Percentiles rank a stretch among this genome's conserved stretches.
phyloP scores from a whole-genome alignment of 2,797 vertebrate genomes.

The Agapornis canus region DNA sequence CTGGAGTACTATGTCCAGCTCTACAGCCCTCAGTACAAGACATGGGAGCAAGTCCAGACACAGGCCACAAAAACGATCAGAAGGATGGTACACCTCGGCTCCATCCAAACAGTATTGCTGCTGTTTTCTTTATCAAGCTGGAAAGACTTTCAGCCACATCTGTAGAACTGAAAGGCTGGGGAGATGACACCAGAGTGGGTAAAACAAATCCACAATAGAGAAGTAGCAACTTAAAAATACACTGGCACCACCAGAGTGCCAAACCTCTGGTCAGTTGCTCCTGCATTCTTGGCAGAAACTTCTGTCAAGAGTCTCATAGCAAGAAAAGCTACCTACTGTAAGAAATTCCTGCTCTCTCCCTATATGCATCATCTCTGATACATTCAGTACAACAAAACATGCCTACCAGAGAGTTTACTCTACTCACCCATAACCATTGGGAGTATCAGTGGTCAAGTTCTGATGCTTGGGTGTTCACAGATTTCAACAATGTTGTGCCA shows the following conservation, averaged over 20 bases:
- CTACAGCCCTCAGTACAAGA: neutral
- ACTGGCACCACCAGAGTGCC: neutral
- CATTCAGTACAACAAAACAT: neutral
- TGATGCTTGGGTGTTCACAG: neutral
- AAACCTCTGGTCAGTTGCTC: neutral
- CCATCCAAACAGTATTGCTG: neutral
- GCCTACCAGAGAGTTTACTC: neutral
- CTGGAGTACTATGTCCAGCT: neutral
- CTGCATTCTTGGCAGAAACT: neutral
- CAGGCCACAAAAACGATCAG: neutral
- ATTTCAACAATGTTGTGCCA: neutral
- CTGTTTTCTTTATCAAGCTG: neutral
- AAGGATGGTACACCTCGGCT: neutral
- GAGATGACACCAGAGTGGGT: neutral
- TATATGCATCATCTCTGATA: too few species aligned
- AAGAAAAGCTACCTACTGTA: neutral
- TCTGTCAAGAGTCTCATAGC: neutral
- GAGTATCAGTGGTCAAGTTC: neutral
- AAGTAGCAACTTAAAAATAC: neutral
- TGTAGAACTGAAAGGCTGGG: neutral
- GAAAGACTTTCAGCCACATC: neutral
- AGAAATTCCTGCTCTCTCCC: neutral
- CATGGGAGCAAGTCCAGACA: neutral
- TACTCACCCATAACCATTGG: neutral
- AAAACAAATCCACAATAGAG: neutral